Base-by-base conservation (phyloP, 2,888 invertebrate species). In the Ecdyonurus torrentis region DNA sequence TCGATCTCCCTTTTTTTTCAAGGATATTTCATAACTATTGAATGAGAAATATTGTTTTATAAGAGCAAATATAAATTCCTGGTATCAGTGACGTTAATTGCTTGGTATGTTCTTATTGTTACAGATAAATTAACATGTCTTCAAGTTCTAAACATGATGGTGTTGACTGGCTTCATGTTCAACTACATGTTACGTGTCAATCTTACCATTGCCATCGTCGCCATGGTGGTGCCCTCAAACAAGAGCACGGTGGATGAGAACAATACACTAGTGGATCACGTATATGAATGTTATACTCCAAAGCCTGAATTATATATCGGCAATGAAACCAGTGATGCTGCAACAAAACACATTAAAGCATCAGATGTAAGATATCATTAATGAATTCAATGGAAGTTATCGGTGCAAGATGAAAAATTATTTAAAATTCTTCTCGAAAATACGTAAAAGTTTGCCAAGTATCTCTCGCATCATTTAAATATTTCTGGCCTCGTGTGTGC, bases 171-270 rank as follows among this genome's bases (percentile, higher is more conserved):
- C 66, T 91, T 91, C 77, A 90, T 91, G 89, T 79, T 91, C 78
- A 91, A 91, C 78, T 92, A 91, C 80, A 90, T 91, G 75, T 77
- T 91, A 37, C 81, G 91, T 61, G 90, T 91, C 63, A 91, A 91
- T 77, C 79, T 91, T 63, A 91, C 90, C 65, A 89, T 91, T 67
- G 89, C 91, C 65, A 87, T 92, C 68, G 89, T 91, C 58, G 87
- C 86, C 69, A 91, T 91, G 91, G 82, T 88, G 62, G 61, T 69
- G 22, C 74, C 74, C 18, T 55, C 23, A 23, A 63, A 64, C 55
- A 53, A 53, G 19, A 64, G 63, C 2, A 61, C 63, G 37, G 59
- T 55, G 18, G 59, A 60, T 15, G 68, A 67, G 37, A 74, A 72
- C 65, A 50, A 15, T 5, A 66, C 74, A 70, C 70, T 70, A 69